Base-by-base conservation (phyloP, 2,888 invertebrate species). In the Hartigia nigra region DNA sequence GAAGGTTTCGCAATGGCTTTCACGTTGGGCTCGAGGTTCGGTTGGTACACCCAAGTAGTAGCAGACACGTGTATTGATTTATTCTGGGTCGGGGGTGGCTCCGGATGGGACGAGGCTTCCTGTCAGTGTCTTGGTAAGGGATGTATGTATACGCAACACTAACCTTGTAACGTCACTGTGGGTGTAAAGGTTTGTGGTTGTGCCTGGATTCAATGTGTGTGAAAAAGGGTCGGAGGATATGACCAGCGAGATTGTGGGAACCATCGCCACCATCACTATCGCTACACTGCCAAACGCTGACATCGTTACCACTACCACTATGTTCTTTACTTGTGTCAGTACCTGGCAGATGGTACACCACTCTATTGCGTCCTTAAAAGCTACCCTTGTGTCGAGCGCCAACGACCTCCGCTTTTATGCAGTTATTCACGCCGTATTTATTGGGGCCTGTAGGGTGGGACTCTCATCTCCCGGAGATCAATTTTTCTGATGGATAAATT, bases 61-160 rank as follows among this genome's bases (percentile, higher is more conserved):
- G 90, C 91, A 91, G 91, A 91, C 91, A 91, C 90, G 89, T 90
- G 90, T 91, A 91, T 91, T 91, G 91, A 91, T 91, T 91, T 91
- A 91, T 91, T 91, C 88, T 86, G 86, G 86, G 83, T 83, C 80
- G 85, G 85, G 83, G 86, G 85, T 83, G 84, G 83, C 74, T 69
- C 39, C 72, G 78, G 75, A 70, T 75, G 70, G 76, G 72, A 78
- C 39, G 37, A 55, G 23, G 23, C 55, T 55, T 23, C 23, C 55
- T 55, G 55, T 9, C 23, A 23, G 55, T 23, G 23, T 23, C 55
- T 23, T 55, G 55, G 55, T 9, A 23, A 55, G 14, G 23, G 9
- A 55, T 55, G 55, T 55, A 55, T 1, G 55, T 55, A 55, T 55
- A 55, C 55, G 55, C 55, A 55, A 55, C 23, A 55, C 55, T 55